Conservation (phyloP, 2,113 vertebrate species). For the Cacatua alba region DNA sequence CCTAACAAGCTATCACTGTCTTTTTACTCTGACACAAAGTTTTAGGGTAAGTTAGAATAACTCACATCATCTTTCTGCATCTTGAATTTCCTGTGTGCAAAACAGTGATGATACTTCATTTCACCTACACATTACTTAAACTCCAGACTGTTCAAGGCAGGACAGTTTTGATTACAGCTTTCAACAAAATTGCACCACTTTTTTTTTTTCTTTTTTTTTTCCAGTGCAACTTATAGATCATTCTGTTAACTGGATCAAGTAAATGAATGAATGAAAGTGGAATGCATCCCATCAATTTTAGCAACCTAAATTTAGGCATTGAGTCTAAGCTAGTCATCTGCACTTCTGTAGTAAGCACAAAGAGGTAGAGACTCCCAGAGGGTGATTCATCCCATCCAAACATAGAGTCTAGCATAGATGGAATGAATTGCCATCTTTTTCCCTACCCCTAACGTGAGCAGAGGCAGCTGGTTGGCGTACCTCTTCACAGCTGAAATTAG, state of each 20-base stretch:
- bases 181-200: background rate
- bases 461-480: background rate
- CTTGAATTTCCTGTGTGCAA: background rate
- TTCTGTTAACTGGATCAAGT: conserved; percentile 17
- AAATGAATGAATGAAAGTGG: background rate
- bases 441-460: background rate
- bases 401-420: background rate
- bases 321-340: background rate
- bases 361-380: background rate
- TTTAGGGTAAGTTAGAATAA: conserved; percentile 13
- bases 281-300: conserved; percentile 19
- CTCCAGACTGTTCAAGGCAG: conserved; percentile 18
- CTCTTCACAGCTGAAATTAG: background rate
- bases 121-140: conserved; percentile 24
- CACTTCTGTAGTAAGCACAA: background rate
- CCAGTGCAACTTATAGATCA: background rate
- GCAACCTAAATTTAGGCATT: background rate
- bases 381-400: conserved; percentile 5
- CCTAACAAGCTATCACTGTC: background rate
- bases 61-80: background rate
- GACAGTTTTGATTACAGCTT: conserved; percentile 37
- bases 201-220: background rate
- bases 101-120: background rate
- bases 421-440: background rate
- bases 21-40: background rate